Evolutionary conservation across 2,888 invertebrate species (phyloP).

Genomic region (Temnothorax ravouxi): DNA sequence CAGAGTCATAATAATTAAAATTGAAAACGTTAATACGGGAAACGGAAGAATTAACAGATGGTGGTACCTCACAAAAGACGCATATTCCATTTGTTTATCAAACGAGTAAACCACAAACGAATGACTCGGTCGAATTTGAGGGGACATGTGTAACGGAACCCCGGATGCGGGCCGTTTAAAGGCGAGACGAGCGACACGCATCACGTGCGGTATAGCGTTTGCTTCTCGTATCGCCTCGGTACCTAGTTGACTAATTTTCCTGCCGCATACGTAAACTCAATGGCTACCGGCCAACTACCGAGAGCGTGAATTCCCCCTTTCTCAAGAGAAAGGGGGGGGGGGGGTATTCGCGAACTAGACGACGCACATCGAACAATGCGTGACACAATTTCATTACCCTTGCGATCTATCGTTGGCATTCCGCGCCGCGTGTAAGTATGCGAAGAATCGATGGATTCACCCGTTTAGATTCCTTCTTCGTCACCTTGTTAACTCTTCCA

Average conservation of each 20-base stretch:
- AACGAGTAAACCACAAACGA: constrained; percentile 1
- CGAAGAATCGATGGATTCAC: constrained; percentile 57
- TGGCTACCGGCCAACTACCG: constrained; percentile 77
- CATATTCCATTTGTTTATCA: constrained; percentile 34
- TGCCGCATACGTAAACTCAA: constrained; percentile 22
- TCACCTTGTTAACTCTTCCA: constrained; percentile 11
- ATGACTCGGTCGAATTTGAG: constrained; percentile 25
- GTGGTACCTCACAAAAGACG: background rate
- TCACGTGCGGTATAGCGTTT: constrained; percentile 20
- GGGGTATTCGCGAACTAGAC: constrained; percentile 78
- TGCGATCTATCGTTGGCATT: constrained; percentile 55
- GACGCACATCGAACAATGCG: constrained; percentile 70
- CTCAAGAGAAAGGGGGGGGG: constrained; percentile 39
- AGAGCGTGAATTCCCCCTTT: constrained; percentile 63
- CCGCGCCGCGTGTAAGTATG: constrained; percentile 72
- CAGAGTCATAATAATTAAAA: background rate
- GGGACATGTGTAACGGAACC: constrained; percentile 9
- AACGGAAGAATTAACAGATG: constrained; percentile 26
- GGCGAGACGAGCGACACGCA: constrained; percentile 1
- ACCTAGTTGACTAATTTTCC: constrained; percentile 1
- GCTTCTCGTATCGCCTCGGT: background rate
- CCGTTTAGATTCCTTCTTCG: constrained; percentile 64
- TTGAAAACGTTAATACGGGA: constrained; percentile 16
- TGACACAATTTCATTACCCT: constrained; percentile 78
- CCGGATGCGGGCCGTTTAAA: constrained; percentile 52